Percentiles rank a stretch among this genome's conserved stretches.
phyloP scores from a whole-genome alignment of 1,140 invertebrate genomes.

The Brachionus rubens region DNA sequence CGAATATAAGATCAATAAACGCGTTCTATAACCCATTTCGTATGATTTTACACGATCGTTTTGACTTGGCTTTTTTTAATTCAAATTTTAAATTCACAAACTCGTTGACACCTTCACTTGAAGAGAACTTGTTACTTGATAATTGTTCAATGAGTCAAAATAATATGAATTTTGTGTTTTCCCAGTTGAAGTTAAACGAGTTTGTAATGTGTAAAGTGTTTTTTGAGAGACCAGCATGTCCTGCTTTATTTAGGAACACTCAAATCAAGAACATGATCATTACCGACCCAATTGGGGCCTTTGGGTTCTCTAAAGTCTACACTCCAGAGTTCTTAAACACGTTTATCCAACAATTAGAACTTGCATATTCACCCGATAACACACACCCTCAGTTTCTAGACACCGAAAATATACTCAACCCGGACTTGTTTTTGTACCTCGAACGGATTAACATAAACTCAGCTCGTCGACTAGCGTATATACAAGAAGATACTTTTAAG shows the following conservation, averaged over 20 bases:
- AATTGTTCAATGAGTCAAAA: background rate
- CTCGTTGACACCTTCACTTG: background rate
- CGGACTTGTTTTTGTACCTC: constrained; percentile 1
- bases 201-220: constrained; percentile 17
- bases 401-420: background rate
- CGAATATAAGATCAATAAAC: constrained; percentile 17
- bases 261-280: constrained; percentile 14
- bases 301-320: constrained; percentile 14
- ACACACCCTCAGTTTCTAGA: background rate
- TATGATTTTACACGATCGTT: background rate
- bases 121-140: background rate
- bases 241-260: background rate
- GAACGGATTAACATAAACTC: background rate
- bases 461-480: constrained; percentile 3
- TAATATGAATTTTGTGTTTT: background rate
- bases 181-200: background rate
- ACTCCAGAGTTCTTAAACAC: background rate
- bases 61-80: constrained; percentile 23
- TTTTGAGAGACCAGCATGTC: constrained; percentile 10
- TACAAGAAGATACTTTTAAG: constrained; percentile 29
- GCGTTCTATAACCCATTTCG: constrained; percentile 21
- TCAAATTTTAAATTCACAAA: constrained; percentile 1
- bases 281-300: constrained; percentile 8
- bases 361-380: background rate
- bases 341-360: background rate